Conservation (phyloP, 2,113 vertebrate genomes). For the Pungitius pungitius region DNA sequence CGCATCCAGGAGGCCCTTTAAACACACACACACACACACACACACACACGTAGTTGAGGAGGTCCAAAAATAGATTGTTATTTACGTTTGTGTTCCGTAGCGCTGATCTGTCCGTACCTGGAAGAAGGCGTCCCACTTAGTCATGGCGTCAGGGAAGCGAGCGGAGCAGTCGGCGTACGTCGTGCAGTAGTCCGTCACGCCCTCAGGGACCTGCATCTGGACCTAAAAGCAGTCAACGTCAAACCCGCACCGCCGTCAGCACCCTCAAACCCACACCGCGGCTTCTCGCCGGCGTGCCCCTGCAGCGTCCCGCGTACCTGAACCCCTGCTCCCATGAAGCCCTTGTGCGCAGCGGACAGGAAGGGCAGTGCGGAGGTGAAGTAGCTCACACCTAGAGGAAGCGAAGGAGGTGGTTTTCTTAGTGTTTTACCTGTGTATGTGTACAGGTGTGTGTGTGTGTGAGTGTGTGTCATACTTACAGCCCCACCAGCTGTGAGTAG, state of each 20-base stretch:
- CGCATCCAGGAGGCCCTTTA: conserved; percentile 64
- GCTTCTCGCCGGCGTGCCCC: no score
- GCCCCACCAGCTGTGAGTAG: conserved; percentile 74
- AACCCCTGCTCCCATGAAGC: conserved; percentile 55
- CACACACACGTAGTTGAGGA: neutral
- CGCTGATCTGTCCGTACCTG: conserved; percentile 49
- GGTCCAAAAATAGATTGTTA: neutral
- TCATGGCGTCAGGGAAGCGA: conserved; percentile 62
- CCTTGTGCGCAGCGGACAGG: conserved; percentile 74
- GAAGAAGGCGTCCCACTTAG: conserved; percentile 75
- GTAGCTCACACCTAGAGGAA: conserved; percentile 73
- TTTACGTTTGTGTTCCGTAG: neutral
- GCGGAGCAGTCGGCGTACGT: conserved; percentile 63
- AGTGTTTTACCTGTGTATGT: neutral
- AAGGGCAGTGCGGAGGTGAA: conserved; percentile 70
- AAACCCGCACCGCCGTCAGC: neutral
- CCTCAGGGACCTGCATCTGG: conserved; percentile 60
- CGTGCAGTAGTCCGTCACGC: conserved; percentile 60
- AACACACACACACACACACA: conserved; percentile 29
- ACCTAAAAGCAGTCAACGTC: conserved; percentile 47
- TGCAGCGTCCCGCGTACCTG: conserved; percentile 31
- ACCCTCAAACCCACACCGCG: neutral
- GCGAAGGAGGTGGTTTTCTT: neutral
- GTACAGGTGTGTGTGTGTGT: neutral
- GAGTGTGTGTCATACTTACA: conserved; percentile 67